Evolutionary conservation across 2,888 invertebrate species (phyloP).

Genomic region (Phaonia tiefii): DNA sequence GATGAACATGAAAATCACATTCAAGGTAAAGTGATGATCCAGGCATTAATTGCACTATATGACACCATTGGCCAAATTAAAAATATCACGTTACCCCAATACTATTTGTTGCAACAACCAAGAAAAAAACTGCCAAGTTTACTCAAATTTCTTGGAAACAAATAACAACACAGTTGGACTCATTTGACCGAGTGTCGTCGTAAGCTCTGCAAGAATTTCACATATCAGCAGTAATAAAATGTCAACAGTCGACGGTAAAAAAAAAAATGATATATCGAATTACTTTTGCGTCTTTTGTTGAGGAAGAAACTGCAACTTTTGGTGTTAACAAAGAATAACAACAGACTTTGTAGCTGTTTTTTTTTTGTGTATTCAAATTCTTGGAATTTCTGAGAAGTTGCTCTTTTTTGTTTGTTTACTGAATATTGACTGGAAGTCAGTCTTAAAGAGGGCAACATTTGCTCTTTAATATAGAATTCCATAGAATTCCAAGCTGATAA

Average conservation of each 20-base stretch:
- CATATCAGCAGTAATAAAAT: slow-evolving; percentile 35
- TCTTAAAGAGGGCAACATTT: too few species aligned
- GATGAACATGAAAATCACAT: slow-evolving; percentile 19
- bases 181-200: neutral
- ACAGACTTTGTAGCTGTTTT: neutral
- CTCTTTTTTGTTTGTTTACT: neutral
- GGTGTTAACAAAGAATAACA: slow-evolving; percentile 10
- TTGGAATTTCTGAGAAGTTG: neutral
- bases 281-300: slow-evolving; percentile 27
- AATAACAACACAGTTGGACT: slow-evolving; percentile 18
- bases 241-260: neutral
- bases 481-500: too few species aligned
- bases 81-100: neutral
- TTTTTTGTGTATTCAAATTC: slow-evolving; percentile 1
- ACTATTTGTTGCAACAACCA: neutral
- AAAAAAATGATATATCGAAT: slow-evolving; percentile 9
- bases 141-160: slow-evolving; percentile 20
- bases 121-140: neutral
- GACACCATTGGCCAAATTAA: neutral
- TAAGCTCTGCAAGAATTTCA: slow-evolving; percentile 18
- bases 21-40: slow-evolving; percentile 30
- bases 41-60: slow-evolving; percentile 1
- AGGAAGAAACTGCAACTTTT: neutral
- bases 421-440: too few species aligned
- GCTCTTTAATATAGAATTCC: too few species aligned